phyloP scores from a whole-genome alignment of 2,113 vertebrate species.

The Bubo scandiacus region DNA sequence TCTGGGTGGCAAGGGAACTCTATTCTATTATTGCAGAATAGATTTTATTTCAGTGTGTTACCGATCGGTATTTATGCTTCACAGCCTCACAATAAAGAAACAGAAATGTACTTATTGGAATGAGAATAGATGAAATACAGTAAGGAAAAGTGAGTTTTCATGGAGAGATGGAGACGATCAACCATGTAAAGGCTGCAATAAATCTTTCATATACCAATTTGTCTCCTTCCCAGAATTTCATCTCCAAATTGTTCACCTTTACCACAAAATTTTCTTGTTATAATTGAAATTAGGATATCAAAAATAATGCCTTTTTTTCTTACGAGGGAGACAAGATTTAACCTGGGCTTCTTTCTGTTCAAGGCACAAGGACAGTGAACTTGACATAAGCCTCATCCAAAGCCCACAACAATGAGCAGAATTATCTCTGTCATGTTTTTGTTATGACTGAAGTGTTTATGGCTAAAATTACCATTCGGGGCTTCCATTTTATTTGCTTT shows the following conservation, averaged over 20 bases:
- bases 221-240: background rate
- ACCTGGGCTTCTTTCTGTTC: background rate
- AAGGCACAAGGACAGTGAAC: background rate
- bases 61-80: background rate
- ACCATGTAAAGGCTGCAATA: background rate
- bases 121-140: background rate
- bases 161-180: background rate
- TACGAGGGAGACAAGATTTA: background rate
- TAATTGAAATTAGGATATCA: background rate
- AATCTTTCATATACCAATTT: background rate
- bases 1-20: background rate
- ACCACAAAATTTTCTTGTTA: background rate
- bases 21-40: background rate
- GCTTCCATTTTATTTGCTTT: background rate
- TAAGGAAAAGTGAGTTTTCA: background rate
- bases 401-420: background rate
- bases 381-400: background rate
- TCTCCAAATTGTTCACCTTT: background rate
- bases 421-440: background rate
- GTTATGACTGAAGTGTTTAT: background rate
- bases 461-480: background rate
- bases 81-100: background rate
- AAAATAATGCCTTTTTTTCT: background rate
- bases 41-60: conserved; percentile 25
- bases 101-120: background rate